A percentile compares a stretch with the other conserved stretches of the same genome.
Conservation (phyloP, 2,113 vertebrate species). For the Periophthalmodon schlosseri region DNA sequence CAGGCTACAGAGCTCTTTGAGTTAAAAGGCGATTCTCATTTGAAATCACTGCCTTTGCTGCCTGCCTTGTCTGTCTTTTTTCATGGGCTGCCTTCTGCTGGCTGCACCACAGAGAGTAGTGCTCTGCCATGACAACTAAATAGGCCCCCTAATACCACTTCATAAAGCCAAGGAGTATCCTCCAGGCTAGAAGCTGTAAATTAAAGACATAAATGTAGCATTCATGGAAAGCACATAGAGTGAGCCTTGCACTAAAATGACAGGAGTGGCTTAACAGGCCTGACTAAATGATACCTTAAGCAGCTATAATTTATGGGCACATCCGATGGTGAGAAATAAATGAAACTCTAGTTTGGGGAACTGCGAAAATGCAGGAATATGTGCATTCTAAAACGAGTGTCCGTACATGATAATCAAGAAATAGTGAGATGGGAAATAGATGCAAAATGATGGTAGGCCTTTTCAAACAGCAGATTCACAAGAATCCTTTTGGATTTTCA, state of each 20-base stretch:
- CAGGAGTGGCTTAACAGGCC: slow-evolving; percentile 70
- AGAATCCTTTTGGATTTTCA: slow-evolving; percentile 45
- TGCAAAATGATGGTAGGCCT: neutral
- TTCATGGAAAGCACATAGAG: slow-evolving; percentile 72
- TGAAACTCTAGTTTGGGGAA: slow-evolving; percentile 55
- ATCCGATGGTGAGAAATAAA: slow-evolving; percentile 69
- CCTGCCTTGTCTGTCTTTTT: slow-evolving; percentile 67
- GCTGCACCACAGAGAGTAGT: slow-evolving; percentile 71
- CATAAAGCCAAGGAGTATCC: slow-evolving; percentile 77
- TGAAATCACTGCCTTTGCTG: slow-evolving; percentile 75
- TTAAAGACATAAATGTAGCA: slow-evolving; percentile 80
- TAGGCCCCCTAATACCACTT: slow-evolving; percentile 81
- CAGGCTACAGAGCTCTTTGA: slow-evolving; percentile 79
- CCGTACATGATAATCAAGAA: slow-evolving; percentile 36
- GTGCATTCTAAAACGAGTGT: slow-evolving; percentile 64
- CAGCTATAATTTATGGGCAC: slow-evolving; percentile 72
- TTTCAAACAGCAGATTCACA: slow-evolving; percentile 33
- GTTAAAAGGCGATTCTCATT: slow-evolving; percentile 81
- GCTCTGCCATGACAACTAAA: slow-evolving; percentile 80
- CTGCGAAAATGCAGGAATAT: slow-evolving; percentile 31
- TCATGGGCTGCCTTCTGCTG: slow-evolving; percentile 66
- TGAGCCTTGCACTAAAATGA: slow-evolving; percentile 74
- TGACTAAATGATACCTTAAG: slow-evolving; percentile 75
- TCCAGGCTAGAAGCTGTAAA: slow-evolving; percentile 78
- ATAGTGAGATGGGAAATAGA: slow-evolving; percentile 39